A percentile compares a stretch with the other conserved stretches of the same genome.
Evolutionary conservation across 2,113 vertebrate genomes (phyloP).

Genomic region (Terrapene triunguis): DNA sequence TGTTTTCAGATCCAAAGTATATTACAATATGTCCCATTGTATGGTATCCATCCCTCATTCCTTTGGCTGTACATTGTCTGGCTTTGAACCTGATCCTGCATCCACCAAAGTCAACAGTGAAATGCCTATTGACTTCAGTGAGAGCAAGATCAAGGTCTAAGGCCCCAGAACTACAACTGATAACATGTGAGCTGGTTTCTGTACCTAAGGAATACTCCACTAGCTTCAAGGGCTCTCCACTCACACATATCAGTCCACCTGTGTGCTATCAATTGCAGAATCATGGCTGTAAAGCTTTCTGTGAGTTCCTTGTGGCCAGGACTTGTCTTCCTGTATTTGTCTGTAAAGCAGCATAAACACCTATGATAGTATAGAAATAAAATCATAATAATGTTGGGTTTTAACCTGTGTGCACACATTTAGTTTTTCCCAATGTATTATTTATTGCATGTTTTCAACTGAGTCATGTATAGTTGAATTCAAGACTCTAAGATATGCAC

Average conservation of each 20-base stretch:
- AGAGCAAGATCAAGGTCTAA: conserved; percentile 33
- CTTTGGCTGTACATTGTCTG: background rate
- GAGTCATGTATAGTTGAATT: background rate
- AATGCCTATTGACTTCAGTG: background rate
- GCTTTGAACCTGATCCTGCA: background rate
- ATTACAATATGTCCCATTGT: background rate
- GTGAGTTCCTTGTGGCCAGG: conserved; percentile 20
- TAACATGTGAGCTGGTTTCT: background rate
- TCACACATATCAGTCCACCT: background rate
- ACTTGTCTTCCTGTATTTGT: conserved; percentile 38
- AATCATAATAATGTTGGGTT: conserved; percentile 33
- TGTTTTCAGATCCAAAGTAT: background rate
- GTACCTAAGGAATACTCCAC: conserved; percentile 27
- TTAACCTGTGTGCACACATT: conserved; percentile 6
- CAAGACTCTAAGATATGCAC: background rate
- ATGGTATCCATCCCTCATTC: background rate
- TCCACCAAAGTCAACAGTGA: conserved; percentile 25
- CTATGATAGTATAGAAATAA: background rate
- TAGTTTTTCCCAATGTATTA: background rate
- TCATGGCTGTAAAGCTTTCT: conserved; percentile 12
- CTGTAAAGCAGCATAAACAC: conserved; percentile 33
- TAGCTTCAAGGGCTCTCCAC: conserved; percentile 55
- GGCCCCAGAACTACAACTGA: background rate
- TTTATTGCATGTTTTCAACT: conserved; percentile 10
- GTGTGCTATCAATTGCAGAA: conserved; percentile 21